Base-by-base conservation (phyloP, 2,113 vertebrate genomes). In the Thryonomys swinderianus region DNA sequence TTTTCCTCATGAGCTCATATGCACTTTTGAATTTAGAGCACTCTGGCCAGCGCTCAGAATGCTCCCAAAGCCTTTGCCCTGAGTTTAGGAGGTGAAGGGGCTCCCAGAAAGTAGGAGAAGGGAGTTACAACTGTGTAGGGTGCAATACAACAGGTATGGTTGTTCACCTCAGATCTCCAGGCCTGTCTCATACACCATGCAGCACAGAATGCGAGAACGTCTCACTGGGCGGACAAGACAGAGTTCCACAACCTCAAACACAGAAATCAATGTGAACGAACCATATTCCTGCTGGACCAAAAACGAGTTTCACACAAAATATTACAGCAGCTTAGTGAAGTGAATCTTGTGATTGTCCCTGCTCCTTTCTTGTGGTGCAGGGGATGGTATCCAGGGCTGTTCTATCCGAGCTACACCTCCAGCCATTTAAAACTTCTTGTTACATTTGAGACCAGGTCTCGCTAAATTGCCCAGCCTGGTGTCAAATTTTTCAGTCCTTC, bases 1-100 rank as follows among this genome's bases (percentile, higher is more conserved):
- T 67, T 86, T 91, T 81, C 51, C 57, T 84, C 17, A 23, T 73
- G 93, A 92, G 87, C 80, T 93, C 74, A 87, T 62, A 37, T 5
- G 23, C 13, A 79, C 34, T 40, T 69, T 57, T 88, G 73, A 85
- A 85, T 76, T 85, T 62, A 81, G 67, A 62, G 62, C 5, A 53
- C 40, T 88, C 64, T 88, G 94, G 34, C 34, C 66, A 59, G 64
- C 42, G 48, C 81, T 25, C 42, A 13, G 27, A 87, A n/a, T 3
- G 17, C 17, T 92, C 71, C 53, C 30, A 80, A n/a, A 66, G 12
- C 37, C 30, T 82, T 67, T 55, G 53, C 80, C 45, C 73, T 88
- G 59, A 48, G 45, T 45, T 37, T 4, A 18, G 21, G 17, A 40
- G 17, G 48, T 5, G 13, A 84, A 45, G 45, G 59, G n/a, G 85